Base-by-base conservation (phyloP, 2,888 invertebrate genomes). In the Philonicus albiceps region DNA sequence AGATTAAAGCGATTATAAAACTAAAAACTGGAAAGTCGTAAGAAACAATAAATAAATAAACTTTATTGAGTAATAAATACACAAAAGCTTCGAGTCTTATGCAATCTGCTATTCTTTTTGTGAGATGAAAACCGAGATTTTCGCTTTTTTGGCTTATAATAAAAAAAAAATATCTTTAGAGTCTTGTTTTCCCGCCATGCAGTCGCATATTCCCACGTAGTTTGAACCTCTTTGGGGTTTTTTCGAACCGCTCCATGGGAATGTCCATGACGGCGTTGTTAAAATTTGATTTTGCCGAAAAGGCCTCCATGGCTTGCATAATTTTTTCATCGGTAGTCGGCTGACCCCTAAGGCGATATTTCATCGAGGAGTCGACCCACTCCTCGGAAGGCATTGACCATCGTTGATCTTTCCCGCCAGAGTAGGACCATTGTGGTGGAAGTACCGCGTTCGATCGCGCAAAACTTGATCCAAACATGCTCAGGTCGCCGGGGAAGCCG, bases 291-390 rank as follows among this genome's bases (percentile, higher is more conserved):
- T 80, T 49, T 5, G 55, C 49, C 16, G 31, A 31, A 64, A n/a
- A 81, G 11, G 55, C 34, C 11, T 81, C 81, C 27, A 81, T n/a
- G 31, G 53, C 64, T 81, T 81, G 55, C 49, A 64, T 55, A 31
- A 81, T n/a, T 55, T 81, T 81, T 27, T 64, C 81, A 27, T 81
- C 81, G 34, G 55, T 81, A n/a, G 11, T 13, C 19, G 55, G 31
- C 7, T 30, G 55, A 27, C 37, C 34, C 34, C 81, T 37, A 22
- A 81, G 49, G 22, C 49, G 81, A 34, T 81, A 81, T 55, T 64
- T 81, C 49, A 31, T 64, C 31, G 55, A 43, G 8, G 55, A 43
- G 13, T 81, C 64, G 4, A 49, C 22, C 64, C 53, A 55, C 13
- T 81, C 64, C 6, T 81, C 55, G n/a, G 81, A 55, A 49, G 64